phyloP scores from a whole-genome alignment of 2,797 vertebrate genomes.

The Sciaenops ocellatus region DNA sequence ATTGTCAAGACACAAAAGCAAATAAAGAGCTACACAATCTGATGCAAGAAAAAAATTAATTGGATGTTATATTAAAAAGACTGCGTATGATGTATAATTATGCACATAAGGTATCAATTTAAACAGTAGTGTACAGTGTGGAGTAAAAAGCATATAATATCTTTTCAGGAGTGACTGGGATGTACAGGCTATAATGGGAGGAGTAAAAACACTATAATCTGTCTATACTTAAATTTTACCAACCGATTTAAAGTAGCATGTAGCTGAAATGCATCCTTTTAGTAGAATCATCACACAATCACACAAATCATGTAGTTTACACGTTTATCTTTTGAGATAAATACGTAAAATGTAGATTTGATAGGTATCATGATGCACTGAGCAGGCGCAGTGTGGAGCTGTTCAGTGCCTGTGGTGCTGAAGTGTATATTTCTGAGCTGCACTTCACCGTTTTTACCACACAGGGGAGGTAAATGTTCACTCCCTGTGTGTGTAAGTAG shows the following conservation, averaged over 20 bases:
- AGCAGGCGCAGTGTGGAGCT: conserved; percentile 45
- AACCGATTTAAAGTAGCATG: neutral
- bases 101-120: neutral
- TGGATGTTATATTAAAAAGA: neutral
- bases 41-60: neutral
- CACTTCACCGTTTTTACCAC: conserved; percentile 35
- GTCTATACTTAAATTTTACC: neutral
- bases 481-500: neutral
- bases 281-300: neutral
- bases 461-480: conserved; percentile 32
- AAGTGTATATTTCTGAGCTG: conserved; percentile 30
- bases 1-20: neutral
- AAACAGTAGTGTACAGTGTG: neutral
- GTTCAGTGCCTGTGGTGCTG: conserved; percentile 73
- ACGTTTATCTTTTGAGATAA: neutral
- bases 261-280: neutral
- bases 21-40: neutral
- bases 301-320: neutral
- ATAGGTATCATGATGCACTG: neutral
- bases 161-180: too few relatives aligned
- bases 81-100: neutral
- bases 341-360: neutral
- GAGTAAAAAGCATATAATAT: too few relatives aligned
- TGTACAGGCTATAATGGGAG: neutral
- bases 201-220: neutral